Conservation (phyloP, 1,140 invertebrate genomes). For the Stratiolaelaps scimitus region DNA sequence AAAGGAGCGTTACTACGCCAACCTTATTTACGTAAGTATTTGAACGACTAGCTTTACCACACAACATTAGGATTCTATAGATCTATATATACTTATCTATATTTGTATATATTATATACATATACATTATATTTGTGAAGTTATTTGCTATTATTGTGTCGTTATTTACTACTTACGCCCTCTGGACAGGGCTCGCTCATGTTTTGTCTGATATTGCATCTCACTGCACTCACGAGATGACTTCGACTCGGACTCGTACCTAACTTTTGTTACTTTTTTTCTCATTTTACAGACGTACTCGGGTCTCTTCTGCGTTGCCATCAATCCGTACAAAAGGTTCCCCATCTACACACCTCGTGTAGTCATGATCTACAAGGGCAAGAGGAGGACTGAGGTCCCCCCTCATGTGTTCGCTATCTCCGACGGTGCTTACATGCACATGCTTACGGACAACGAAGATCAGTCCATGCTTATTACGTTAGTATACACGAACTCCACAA, state of each 20-base stretch:
- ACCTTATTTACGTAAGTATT: conserved; percentile 93
- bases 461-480: conserved; percentile 98
- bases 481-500: conserved; percentile 42
- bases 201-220: too few species aligned
- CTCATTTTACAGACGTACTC: conserved; percentile 76
- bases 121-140: too few species aligned
- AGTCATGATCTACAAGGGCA: conserved; percentile 93
- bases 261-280: conserved; percentile 31
- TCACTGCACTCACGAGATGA: too few species aligned
- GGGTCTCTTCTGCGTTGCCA: conserved; percentile 97
- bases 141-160: too few species aligned
- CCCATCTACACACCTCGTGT: conserved; percentile 95
- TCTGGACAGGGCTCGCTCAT: too few species aligned
- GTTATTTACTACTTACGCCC: too few species aligned
- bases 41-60: neutral
- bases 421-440: conserved; percentile 98
- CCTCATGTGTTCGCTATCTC: conserved; percentile 99
- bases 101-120: too few species aligned
- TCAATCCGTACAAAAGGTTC: conserved; percentile 99
- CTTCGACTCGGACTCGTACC: too few species aligned
- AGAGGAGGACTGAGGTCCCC: conserved; percentile 97
- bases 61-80: neutral
- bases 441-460: conserved; percentile 93
- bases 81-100: too few species aligned
- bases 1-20: conserved; percentile 80